Evolutionary conservation across 2,797 vertebrate genomes (phyloP).

Genomic region (Eulemur mongoz): DNA sequence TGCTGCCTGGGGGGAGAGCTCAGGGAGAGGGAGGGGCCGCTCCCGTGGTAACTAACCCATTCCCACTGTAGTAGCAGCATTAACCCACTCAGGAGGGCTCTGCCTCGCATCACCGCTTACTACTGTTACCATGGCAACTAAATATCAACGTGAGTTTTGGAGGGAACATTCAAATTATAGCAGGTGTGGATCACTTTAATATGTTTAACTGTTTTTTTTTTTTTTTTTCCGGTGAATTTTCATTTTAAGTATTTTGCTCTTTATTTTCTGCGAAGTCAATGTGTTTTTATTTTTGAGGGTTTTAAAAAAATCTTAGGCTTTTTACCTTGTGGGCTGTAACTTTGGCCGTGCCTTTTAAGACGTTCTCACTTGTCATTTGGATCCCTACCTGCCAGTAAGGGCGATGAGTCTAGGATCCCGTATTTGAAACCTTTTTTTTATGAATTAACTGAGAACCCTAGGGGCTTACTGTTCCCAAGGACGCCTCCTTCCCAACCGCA

Average conservation of each 20-base stretch:
- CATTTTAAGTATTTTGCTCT: background rate
- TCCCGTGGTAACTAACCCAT: background rate
- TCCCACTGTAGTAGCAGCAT: too few species aligned
- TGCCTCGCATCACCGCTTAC: background rate
- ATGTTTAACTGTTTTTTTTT: background rate
- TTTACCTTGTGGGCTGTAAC: background rate
- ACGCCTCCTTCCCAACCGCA: background rate
- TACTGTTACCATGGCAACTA: background rate
- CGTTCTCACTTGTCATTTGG: background rate
- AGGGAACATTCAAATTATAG: background rate
- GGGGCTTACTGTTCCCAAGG: background rate
- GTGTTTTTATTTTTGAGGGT: constrained; percentile 13
- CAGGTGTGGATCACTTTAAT: background rate
- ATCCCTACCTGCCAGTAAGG: background rate
- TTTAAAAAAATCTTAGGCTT: background rate
- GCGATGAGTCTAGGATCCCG: too few species aligned
- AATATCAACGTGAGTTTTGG: background rate
- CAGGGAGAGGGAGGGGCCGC: background rate
- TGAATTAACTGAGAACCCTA: background rate
- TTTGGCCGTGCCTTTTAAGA: background rate
- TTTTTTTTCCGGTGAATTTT: background rate
- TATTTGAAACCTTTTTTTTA: background rate
- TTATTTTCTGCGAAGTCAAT: background rate
- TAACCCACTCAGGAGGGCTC: too few species aligned
- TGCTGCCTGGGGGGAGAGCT: background rate